Conservation (phyloP, 2,797 vertebrate genomes). For the Sebastes oblongus region DNA sequence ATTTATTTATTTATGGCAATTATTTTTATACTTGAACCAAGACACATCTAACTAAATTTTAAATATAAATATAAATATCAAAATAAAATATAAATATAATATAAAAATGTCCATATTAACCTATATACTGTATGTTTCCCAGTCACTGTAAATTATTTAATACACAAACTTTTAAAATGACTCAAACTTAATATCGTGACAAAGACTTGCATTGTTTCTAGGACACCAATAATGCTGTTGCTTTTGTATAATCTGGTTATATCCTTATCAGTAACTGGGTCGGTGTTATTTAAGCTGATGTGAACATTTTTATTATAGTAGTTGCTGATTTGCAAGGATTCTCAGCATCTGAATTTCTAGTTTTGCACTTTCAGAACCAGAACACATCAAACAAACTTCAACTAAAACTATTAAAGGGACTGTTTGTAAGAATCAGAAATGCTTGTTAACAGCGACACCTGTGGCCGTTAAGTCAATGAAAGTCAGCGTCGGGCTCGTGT, state of each 20-base stretch:
- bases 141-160: not conserved
- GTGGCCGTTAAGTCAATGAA: too few species aligned
- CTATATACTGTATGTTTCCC: not conserved
- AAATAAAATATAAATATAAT: not conserved
- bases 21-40: not conserved
- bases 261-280: not conserved
- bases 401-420: not conserved
- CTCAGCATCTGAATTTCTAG: not conserved
- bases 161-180: not conserved
- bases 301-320: not conserved
- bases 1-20: not conserved
- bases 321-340: not conserved
- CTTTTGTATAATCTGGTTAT: not conserved
- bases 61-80: not conserved
- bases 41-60: not conserved
- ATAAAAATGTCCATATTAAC: not conserved
- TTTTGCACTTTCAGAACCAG: not conserved
- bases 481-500: rapidly evolving
- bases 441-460: too few species aligned
- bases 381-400: not conserved
- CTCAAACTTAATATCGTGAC: not conserved
- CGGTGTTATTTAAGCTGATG: not conserved
- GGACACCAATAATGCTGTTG: not conserved
- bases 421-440: too few species aligned
- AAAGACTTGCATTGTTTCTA: not conserved